Evolutionary conservation across 1,140 invertebrate genomes (phyloP), one percentile per base, ranked within the genome.

Genomic region (Oppia nitens): DNA sequence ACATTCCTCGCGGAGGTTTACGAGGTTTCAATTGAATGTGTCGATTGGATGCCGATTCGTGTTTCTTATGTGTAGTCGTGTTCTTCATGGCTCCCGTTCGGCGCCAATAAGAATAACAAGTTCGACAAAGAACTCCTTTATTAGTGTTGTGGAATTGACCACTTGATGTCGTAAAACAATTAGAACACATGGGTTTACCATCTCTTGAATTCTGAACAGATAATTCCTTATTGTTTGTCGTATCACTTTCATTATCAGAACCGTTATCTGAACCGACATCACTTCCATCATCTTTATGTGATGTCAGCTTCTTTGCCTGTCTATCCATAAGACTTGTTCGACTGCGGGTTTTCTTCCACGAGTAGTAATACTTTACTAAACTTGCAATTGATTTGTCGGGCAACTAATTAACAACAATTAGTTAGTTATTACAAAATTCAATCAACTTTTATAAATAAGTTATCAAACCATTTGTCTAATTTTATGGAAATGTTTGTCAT

Each of bases 331-430:
- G 73, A 68, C 89, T 95, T 52, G 84, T 90, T 51, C 88, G 79
- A 65, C 84, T 84, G 68, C 89, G 75, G 12, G 88, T 91, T 69
- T 96, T 97, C 70, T 97, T 97, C 92, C 92, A 97, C 65, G 87
- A 90, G 70, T 98, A 98, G 71, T 97, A 98, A 73, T 95, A 96
- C 72, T 95, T 95, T 0, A 98, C 91, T 64, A 98, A 74, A 67
- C 85, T 88, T 26, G 91, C 87, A 66, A 97, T 94, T 50, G 89
- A 87, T 75, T 97, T 97, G 69, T 97, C 92, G 51, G 92, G 93
- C 64, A 97, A 74, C 86, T 90, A 67, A 47, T 76, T 72, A 64
- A 67, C 60, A 49, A 58, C 12, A 50, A 47, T 20, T n/a, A 1
- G 20, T 26, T 57, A 26, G 3, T 11, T 21, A 23, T 45, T n/a